Conservation (phyloP, 2,113 vertebrate species). For the Nipponia nippon region DNA sequence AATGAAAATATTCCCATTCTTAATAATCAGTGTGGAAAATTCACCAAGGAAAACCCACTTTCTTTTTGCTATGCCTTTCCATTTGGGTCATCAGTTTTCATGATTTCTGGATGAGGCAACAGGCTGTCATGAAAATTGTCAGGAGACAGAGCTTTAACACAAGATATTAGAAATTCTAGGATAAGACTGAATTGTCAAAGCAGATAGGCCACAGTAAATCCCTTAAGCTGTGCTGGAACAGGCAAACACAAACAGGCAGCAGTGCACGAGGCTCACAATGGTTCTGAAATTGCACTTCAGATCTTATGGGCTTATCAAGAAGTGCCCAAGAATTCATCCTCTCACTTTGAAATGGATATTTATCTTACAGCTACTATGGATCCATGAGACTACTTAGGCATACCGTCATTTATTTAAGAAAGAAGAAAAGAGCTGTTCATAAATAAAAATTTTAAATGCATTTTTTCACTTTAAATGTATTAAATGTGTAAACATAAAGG, state of each 20-base stretch:
- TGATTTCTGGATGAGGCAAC: not conserved
- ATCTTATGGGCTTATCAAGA: not conserved
- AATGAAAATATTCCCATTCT: not conserved
- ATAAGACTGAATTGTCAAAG: not conserved
- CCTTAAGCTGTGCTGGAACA: slow-evolving; percentile 4
- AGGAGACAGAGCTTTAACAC: slow-evolving; percentile 13
- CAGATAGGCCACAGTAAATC: slow-evolving; percentile 32
- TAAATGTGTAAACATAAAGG: not conserved
- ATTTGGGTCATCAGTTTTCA: not conserved
- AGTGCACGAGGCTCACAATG: not conserved
- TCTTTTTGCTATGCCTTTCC: not conserved
- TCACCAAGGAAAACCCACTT: not conserved
- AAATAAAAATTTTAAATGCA: not conserved
- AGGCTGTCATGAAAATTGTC: not conserved
- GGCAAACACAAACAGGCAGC: not conserved
- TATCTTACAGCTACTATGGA: not conserved
- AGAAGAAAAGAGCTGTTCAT: not conserved
- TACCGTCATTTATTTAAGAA: not conserved
- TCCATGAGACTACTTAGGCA: not conserved
- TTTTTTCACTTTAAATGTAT: not conserved
- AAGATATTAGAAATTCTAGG: slow-evolving; percentile 38
- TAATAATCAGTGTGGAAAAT: not conserved
- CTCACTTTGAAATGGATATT: slow-evolving; percentile 12
- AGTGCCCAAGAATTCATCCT: not conserved
- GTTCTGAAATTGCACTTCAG: slow-evolving; percentile 23